These are phyloP conservation scores for Peromyscus nudipes DNA, from an alignment of 2,797 vertebrate genomes.

Conservation along the genomic window DNA sequence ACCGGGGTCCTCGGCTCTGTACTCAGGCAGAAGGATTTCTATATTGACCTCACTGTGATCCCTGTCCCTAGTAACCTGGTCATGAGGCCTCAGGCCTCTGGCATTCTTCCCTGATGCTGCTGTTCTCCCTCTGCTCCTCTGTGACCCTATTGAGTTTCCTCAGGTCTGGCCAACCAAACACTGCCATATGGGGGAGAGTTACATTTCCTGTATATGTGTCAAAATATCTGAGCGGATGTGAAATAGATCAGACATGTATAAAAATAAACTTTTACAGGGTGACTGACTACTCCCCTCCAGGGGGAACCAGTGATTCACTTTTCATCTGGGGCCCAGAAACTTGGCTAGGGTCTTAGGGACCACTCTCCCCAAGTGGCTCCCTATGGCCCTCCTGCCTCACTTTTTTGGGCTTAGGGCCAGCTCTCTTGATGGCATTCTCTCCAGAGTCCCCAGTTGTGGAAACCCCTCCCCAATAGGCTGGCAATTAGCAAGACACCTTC, in stretches of 20 bases:
- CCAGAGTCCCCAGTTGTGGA: background rate
- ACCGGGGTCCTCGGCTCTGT: background rate
- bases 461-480: background rate
- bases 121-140: constrained; percentile 64
- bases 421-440: constrained; percentile 14
- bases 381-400: background rate
- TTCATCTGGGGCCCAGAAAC: constrained; percentile 84
- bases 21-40: background rate
- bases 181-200: constrained; percentile 80
- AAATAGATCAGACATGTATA: constrained; percentile 85
- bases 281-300: constrained; percentile 80
- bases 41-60: background rate
- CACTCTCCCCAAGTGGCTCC: constrained; percentile 19
- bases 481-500: background rate
- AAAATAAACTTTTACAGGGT: constrained; percentile 85
- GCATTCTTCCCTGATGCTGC: constrained; percentile 52
- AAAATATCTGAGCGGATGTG: constrained; percentile 84
- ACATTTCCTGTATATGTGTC: constrained; percentile 84
- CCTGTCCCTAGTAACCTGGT: background rate
- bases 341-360: constrained; percentile 71
- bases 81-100: constrained; percentile 55
- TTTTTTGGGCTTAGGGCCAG: constrained; percentile 24
- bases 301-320: constrained; percentile 70
- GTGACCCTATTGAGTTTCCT: constrained; percentile 80
- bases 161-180: constrained; percentile 74